Percentiles rank a stretch among this genome's conserved stretches.
Conservation (phyloP, 2,888 invertebrate species). For the Drosophila tanythrix region DNA sequence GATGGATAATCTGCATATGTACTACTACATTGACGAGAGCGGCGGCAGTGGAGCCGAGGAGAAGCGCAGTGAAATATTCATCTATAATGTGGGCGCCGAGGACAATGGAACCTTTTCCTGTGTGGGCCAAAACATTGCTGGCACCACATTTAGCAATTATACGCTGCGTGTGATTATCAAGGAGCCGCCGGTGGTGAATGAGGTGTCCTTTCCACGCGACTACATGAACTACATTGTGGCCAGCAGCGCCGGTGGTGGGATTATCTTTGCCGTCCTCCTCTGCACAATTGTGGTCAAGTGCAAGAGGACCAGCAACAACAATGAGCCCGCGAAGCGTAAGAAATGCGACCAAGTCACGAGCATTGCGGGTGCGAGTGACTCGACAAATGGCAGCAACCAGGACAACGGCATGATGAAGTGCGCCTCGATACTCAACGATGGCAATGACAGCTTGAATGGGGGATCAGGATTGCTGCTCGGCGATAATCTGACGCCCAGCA, state of each 20-base stretch:
- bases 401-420: slow-evolving; percentile 86
- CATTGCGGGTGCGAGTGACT: slow-evolving; percentile 72
- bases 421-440: slow-evolving; percentile 84
- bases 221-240: slow-evolving; percentile 90
- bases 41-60: slow-evolving; percentile 88
- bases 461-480: slow-evolving; percentile 68
- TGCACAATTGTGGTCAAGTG: slow-evolving; percentile 88
- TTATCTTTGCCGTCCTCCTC: slow-evolving; percentile 88
- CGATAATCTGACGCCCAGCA: slow-evolving; percentile 81
- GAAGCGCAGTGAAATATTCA: slow-evolving; percentile 91
- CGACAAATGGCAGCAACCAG: slow-evolving; percentile 83
- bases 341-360: slow-evolving; percentile 87
- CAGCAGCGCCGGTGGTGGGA: slow-evolving; percentile 88
- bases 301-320: slow-evolving; percentile 73
- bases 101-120: slow-evolving; percentile 95
- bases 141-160: slow-evolving; percentile 91
- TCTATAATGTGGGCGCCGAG: slow-evolving; percentile 90
- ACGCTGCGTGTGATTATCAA: slow-evolving; percentile 91
- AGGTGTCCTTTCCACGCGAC: slow-evolving; percentile 89
- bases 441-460: slow-evolving; percentile 70
- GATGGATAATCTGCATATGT: slow-evolving; percentile 88
- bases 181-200: slow-evolving; percentile 89
- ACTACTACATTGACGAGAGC: slow-evolving; percentile 90
- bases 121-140: slow-evolving; percentile 94
- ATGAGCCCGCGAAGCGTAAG: slow-evolving; percentile 85